A percentile compares a stretch with the other conserved stretches of the same genome.
Conservation (phyloP, 1,140 invertebrate species). For the Temnothorax nylanderi region DNA sequence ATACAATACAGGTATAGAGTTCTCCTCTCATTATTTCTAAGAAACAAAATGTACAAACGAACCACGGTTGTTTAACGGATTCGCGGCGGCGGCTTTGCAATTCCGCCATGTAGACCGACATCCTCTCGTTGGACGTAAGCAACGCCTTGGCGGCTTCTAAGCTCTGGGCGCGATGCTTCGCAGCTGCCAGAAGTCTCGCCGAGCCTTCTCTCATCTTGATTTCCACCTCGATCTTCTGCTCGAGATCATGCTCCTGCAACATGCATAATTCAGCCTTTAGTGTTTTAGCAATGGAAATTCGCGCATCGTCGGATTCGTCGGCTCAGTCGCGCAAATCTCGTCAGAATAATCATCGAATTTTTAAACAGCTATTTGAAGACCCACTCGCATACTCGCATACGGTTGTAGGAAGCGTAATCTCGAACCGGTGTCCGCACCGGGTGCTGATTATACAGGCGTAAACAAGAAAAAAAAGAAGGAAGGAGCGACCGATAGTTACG, state of each 20-base stretch:
- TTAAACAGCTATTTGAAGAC: not conserved
- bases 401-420: not conserved
- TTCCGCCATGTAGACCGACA: conserved; percentile 90
- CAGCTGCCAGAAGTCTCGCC: conserved; percentile 89
- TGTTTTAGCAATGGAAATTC: conserved; percentile 3
- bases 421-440: not conserved
- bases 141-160: conserved; percentile 90
- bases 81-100: conserved; percentile 87
- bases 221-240: conserved; percentile 91
- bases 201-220: conserved; percentile 92
- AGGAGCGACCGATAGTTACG: conserved; percentile 18
- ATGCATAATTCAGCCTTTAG: conserved; percentile 32
- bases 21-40: not conserved
- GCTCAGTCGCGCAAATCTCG: not conserved
- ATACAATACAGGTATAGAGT: not conserved
- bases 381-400: not conserved
- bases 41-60: not conserved
- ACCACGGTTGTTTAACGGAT: conserved; percentile 72
- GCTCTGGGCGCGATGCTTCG: conserved; percentile 88
- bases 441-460: not conserved
- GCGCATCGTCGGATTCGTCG: not conserved
- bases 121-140: conserved; percentile 89
- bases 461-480: not conserved
- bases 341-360: not conserved
- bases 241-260: conserved; percentile 88